Conservation (phyloP, 2,797 vertebrate species). For the Chlorospingus flavigularis region DNA sequence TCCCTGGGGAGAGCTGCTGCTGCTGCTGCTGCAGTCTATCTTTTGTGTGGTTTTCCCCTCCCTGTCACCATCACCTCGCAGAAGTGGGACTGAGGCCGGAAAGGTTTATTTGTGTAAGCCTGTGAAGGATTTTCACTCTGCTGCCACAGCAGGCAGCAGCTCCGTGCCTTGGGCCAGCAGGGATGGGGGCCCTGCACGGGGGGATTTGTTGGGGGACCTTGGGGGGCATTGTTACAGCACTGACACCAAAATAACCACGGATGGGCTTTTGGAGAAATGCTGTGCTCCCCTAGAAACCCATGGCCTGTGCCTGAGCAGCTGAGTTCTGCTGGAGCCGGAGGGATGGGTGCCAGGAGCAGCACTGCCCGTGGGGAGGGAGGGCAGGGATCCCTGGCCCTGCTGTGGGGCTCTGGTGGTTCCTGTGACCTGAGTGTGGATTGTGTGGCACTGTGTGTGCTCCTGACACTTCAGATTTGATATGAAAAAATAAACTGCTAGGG, state of each 20-base stretch:
- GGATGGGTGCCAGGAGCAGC: background rate
- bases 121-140: background rate
- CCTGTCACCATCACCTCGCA: background rate
- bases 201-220: rapidly evolving
- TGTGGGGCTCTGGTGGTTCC: background rate
- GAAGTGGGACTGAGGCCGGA: background rate
- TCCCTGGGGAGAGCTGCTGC: background rate
- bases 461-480: background rate
- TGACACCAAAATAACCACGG: rapidly evolving
- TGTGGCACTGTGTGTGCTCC: background rate
- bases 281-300: background rate
- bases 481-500: background rate
- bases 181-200: rapidly evolving
- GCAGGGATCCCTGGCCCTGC: background rate
- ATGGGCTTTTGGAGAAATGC: rapidly evolving
- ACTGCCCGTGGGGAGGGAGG: background rate
- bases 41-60: background rate
- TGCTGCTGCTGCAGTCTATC: background rate
- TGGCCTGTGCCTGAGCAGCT: rapidly evolving
- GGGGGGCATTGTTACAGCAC: rapidly evolving
- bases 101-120: background rate
- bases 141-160: background rate
- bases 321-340: rapidly evolving
- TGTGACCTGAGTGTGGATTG: background rate
- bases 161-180: rapidly evolving